Conservation (phyloP, 2,113 vertebrate species). For the Tympanuchus pallidicinctus region DNA sequence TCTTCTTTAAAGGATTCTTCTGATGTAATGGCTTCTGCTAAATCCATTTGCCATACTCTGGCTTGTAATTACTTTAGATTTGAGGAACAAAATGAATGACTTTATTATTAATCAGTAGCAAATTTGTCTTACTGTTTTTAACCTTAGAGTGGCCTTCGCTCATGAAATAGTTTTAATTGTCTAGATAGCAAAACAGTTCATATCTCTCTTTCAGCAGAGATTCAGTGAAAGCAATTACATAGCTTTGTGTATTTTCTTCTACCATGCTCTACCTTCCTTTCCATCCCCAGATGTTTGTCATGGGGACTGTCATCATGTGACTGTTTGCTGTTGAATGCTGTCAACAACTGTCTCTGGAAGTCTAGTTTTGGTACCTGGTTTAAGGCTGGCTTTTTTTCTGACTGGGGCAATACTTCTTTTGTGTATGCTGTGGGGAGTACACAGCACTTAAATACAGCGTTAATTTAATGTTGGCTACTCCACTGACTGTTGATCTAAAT, state of each 20-base stretch:
- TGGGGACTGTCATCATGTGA: neutral
- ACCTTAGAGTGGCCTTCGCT: slow-evolving; percentile 70
- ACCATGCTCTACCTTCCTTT: neutral
- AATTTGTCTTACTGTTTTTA: slow-evolving; percentile 77
- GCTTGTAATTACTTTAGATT: slow-evolving; percentile 77
- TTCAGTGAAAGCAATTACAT: slow-evolving; percentile 56
- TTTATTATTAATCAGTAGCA: slow-evolving; percentile 78
- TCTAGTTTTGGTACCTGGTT: neutral
- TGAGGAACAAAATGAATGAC: slow-evolving; percentile 76
- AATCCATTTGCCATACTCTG: slow-evolving; percentile 76
- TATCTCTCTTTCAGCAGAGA: slow-evolving; percentile 51
- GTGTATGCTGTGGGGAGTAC: neutral
- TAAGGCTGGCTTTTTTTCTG: neutral
- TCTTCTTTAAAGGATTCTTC: slow-evolving; percentile 75
- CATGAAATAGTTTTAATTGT: slow-evolving; percentile 63
- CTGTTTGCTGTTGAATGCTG: neutral
- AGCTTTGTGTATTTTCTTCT: neutral
- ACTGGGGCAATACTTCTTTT: neutral
- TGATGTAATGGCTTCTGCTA: slow-evolving; percentile 72
- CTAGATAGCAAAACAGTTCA: slow-evolving; percentile 60
- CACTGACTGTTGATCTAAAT: neutral
- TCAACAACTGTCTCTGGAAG: neutral
- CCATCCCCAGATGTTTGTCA: slow-evolving; percentile 14
- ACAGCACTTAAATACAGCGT: neutral
- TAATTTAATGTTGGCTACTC: neutral